Evolutionary conservation across 2,888 invertebrate species (phyloP), one percentile per base, ranked within the genome.

Genomic region (Heliconius erato): DNA sequence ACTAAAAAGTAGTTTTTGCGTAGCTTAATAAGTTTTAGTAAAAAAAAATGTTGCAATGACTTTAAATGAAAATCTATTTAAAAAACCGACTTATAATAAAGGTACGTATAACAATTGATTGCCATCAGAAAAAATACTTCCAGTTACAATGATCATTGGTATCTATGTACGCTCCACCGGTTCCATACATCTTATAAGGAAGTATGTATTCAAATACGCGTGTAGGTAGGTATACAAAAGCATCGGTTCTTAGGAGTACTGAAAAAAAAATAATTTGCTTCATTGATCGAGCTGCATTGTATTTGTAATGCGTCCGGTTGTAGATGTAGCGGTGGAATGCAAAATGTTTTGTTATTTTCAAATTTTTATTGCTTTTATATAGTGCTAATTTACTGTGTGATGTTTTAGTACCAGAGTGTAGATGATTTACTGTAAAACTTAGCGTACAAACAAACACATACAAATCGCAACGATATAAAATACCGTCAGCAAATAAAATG

Each of bases 231-330:
- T 26, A 19, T 72, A 81, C 79, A 83, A 82, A 79, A 82, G 77
- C 67, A 82, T 77, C 67, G 79, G 80, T 83, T 83, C 79, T 71
- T 44, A 83, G 82, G 79, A 82, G 72, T 44, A 67, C 54, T 79
- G 81, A 83, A 83, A 83, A 83, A 83, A 83, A 83, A 79, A 67
- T 72, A 65, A 72, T 82, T 82, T 83, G 83, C 83, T 83, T 83
- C 82, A 78, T 79, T 79, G 83, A 67, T 78, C 67, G 69, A 79
- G 76, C 82, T 83, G 77, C 79, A 74, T 79, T 83, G 63, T 71
- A 77, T 80, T 68, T 76, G 59, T 35, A 76, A 67, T 68, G 68
- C 76, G 68, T 80, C 76, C 76, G 80, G 54, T 80, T 40, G n/a
- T 40, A 44, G 63, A 65, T 40, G 65, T 67, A 74, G 59, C 54